These are phyloP conservation scores for Rhinichthys osculus DNA, from an alignment of 2,797 vertebrate species.

Conservation along the genomic window DNA sequence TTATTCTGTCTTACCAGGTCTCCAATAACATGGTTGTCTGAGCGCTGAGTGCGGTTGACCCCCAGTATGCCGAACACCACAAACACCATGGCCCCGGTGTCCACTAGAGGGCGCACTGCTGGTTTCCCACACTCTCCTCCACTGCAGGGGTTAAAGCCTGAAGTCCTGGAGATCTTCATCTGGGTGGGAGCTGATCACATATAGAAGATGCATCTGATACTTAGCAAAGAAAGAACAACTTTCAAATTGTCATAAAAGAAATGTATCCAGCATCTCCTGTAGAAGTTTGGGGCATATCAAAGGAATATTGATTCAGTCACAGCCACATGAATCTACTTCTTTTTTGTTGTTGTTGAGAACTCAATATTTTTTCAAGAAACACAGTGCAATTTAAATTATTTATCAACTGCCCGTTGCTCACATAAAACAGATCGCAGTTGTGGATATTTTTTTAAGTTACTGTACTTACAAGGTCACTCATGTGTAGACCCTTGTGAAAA, in stretches of 20 bases:
- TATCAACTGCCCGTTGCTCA: not conserved
- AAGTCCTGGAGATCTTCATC: constrained; percentile 83
- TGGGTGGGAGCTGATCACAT: constrained; percentile 70
- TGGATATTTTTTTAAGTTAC: not conserved
- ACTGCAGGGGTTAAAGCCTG: constrained; percentile 92
- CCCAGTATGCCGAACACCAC: constrained; percentile 95
- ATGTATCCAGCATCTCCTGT: not conserved
- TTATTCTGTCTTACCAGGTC: constrained; percentile 85
- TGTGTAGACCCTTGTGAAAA: not conserved
- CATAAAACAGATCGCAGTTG: not conserved
- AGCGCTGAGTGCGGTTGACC: constrained; percentile 84
- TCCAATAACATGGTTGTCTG: constrained; percentile 93
- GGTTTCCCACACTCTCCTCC: constrained; percentile 86
- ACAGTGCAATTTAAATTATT: not conserved
- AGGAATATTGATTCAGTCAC: not conserved
- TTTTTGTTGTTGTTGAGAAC: not conserved
- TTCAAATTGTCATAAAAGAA: constrained; percentile 13
- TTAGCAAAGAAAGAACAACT: not conserved
- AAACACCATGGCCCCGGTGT: constrained; percentile 98
- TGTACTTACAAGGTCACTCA: not conserved
- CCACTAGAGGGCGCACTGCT: constrained; percentile 91
- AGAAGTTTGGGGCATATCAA: not conserved
- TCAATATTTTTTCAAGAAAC: not conserved
- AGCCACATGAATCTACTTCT: not conserved
- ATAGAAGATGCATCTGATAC: constrained; percentile 7